Evolutionary conservation across 2,888 invertebrate genomes (phyloP).

Genomic region (Congeria kusceri): DNA sequence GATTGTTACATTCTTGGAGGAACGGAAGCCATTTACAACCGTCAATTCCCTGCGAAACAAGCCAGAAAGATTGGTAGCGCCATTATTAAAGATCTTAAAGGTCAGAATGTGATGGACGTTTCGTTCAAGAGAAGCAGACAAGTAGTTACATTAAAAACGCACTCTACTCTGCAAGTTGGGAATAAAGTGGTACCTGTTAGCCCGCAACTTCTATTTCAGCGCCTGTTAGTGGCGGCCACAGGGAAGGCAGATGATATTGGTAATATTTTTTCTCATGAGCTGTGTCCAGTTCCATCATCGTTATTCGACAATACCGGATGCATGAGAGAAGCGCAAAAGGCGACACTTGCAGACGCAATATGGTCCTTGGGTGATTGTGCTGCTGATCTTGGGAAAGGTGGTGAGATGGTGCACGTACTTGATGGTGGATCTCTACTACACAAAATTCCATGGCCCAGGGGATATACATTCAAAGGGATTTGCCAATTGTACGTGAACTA

Average conservation of each 20-base stretch:
- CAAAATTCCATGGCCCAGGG: slow-evolving; percentile 46
- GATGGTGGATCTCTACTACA: slow-evolving; percentile 57
- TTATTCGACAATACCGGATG: slow-evolving; percentile 46
- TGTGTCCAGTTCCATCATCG: slow-evolving; percentile 34
- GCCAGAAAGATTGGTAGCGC: slow-evolving; percentile 49
- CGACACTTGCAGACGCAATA: slow-evolving; percentile 38
- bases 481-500: slow-evolving; percentile 21
- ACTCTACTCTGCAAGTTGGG: slow-evolving; percentile 31
- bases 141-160: slow-evolving; percentile 39
- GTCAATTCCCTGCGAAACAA: slow-evolving; percentile 41
- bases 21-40: slow-evolving; percentile 44
- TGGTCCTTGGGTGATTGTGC: slow-evolving; percentile 34
- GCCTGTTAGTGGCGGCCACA: slow-evolving; percentile 48
- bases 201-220: slow-evolving; percentile 64
- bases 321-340: slow-evolving; percentile 36
- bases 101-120: slow-evolving; percentile 32
- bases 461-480: slow-evolving; percentile 33
- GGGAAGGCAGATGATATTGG: slow-evolving; percentile 3
- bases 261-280: slow-evolving; percentile 2
- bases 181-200: slow-evolving; percentile 55
- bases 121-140: slow-evolving; percentile 55
- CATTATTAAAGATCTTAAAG: slow-evolving; percentile 51
- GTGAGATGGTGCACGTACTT: slow-evolving; percentile 17
- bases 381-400: background rate
- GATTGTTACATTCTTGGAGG: slow-evolving; percentile 25